These are phyloP conservation scores for Gopherus flavomarginatus DNA, from an alignment of 2,113 vertebrate species.

Conservation along the genomic window DNA sequence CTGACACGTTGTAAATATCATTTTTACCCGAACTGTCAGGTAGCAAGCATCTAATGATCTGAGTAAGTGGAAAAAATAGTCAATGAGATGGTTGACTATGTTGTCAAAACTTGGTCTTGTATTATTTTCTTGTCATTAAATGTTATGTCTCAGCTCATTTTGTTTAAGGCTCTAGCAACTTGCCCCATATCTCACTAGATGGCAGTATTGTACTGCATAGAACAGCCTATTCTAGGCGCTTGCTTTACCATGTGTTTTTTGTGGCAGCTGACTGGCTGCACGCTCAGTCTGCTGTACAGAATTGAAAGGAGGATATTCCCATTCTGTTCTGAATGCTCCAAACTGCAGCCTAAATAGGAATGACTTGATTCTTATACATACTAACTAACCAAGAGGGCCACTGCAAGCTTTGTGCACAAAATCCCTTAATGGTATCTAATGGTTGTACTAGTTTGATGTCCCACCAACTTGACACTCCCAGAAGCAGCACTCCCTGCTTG, in stretches of 20 bases:
- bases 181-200: constrained; percentile 38
- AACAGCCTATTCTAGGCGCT: not conserved
- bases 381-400: not conserved
- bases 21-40: not conserved
- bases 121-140: not conserved
- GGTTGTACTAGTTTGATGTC: not conserved
- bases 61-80: not conserved
- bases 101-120: not conserved
- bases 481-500: not conserved
- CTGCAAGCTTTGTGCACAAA: not conserved
- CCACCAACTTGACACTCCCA: not conserved
- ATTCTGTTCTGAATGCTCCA: not conserved
- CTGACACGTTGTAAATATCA: not conserved
- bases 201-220: constrained; percentile 54
- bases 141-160: not conserved
- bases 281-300: rapidly evolving
- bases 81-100: not conserved
- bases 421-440: not conserved
- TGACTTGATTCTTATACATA: not conserved
- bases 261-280: not conserved
- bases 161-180: rapidly evolving
- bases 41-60: not conserved
- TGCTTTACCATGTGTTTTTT: rapidly evolving
- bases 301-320: rapidly evolving
- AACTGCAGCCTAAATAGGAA: not conserved